These are phyloP conservation scores for Cerastis rubricosa DNA, from an alignment of 2,888 invertebrate species.

Conservation along the genomic window DNA sequence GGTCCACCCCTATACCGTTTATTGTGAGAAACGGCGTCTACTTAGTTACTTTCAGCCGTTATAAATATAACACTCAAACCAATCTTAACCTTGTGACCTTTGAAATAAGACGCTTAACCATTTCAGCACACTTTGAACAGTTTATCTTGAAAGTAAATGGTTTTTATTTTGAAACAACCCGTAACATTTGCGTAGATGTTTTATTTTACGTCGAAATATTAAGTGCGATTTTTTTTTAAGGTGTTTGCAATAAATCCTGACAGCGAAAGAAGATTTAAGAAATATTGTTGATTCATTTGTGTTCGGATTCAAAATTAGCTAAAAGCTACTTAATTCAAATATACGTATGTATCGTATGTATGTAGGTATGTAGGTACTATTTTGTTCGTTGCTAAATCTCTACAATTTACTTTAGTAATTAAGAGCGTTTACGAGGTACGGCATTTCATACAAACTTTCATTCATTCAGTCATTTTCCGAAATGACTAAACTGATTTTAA, in stretches of 20 bases:
- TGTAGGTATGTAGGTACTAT: no score
- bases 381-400: no score
- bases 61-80: conserved; percentile 24
- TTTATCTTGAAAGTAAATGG: conserved; percentile 28
- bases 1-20: conserved; percentile 35
- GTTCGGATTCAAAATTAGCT: background rate
- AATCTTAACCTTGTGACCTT: conserved; percentile 24
- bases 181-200: conserved; percentile 22
- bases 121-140: background rate
- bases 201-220: conserved; percentile 23
- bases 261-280: background rate
- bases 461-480: no score
- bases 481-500: no score
- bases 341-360: no score
- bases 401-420: no score
- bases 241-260: conserved; percentile 13
- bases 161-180: conserved; percentile 29
- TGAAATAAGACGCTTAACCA: conserved; percentile 15
- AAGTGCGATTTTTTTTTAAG: conserved; percentile 27
- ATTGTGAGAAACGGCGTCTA: conserved; percentile 39
- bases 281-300: background rate
- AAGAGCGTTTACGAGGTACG: no score
- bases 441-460: no score
- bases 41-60: conserved; percentile 18
- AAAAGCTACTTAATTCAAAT: background rate